Base-by-base conservation (phyloP, 2,888 invertebrate genomes). In the Auanema sp. region DNA sequence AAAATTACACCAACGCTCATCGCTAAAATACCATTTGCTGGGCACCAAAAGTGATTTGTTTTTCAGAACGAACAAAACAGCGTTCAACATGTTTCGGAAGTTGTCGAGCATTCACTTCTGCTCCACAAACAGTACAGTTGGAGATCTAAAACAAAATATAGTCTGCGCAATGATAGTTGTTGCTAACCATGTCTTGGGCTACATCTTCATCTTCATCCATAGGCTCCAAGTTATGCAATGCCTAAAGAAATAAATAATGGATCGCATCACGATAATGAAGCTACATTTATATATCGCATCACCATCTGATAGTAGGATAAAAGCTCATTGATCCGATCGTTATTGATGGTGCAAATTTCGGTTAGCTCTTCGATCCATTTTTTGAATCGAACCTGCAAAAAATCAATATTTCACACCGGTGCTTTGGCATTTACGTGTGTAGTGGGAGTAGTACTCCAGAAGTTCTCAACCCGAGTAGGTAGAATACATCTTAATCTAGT, bases 51-150 rank as follows among this genome's bases (percentile, higher is more conserved):
- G 78, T 70, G 18, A 68, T 71, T 33, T 78, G 74, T 42, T 76
- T 77, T 53, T 81, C 81, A 16, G 62, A 55, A 24, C 71, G 69
- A 1, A 73, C 63, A 67, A 74, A 81, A 56, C 81, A 81, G 5
- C 66, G 58, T 18, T 76, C 75, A n/a, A 76, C 64, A 59, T 81
- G 81, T 51, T 71, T 75, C 12, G 65, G 25, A 18, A 69, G 52
- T 23, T 59, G 54, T 14, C 59, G 57, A 12, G 64, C 60, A 6
- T 58, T 40, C 11, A 47, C 43, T 43, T 74, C 74, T 6, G 41
- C 44, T 0, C 64, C 61, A 56, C 74, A 74, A 14, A 74, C 65
- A 2, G 66, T 56, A 43, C 72, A 72, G 12, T 24, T 16, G 11
- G 66, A 41, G 50, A n/a, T 60, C 63, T 6, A 23, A 8, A 21